Evolutionary conservation across 2,888 invertebrate genomes (phyloP), one percentile per base, ranked within the genome.

Genomic region (Chorisops tibialis): DNA sequence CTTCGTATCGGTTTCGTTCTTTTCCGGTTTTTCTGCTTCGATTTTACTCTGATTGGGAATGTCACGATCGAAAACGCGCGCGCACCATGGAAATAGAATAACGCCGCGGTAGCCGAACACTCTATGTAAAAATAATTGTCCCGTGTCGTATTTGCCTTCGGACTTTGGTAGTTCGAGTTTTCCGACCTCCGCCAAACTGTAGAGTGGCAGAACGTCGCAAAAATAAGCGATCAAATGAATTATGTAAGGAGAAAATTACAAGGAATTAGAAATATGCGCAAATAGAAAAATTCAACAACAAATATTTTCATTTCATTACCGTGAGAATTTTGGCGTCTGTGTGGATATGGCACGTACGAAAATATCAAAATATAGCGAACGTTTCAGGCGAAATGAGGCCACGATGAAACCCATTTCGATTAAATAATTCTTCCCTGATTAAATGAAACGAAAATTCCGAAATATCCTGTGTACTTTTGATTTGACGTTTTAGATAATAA

Each of bases 51-150:
- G 87, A 70, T 82, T 85, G 2, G 89, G 88, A 58, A 89, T 81
- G 81, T 96, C 96, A 71, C 96, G 83, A 74, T 98, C 97, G 73
- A 95, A 97, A 1, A 97, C 94, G 73, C 93, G 84, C 7, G 97
- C 97, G 65, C 93, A 80, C 96, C 98, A 98, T 1, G 98, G 96
- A 76, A 98, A 98, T 54, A 99, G 81, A 62, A 98, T 88, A 12
- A 99, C 95, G 4, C 98, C 98, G 69, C 98, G 84, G 76, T 99
- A 99, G 14, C 97, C 97, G 78, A 99, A 99, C 16, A 98, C 91
- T 72, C 93, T 87, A 75, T 99, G 99, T 58, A 99, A 81, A 77
- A 99, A 96, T 65, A 97, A 81, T 79, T 96, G 96, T 9, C 97
- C 97, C 3, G 96, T 95, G 72, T 94, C 93, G 81, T 97, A 97